Base-by-base conservation (phyloP, 2,797 vertebrate species). In the Sebastes vulpes region DNA sequence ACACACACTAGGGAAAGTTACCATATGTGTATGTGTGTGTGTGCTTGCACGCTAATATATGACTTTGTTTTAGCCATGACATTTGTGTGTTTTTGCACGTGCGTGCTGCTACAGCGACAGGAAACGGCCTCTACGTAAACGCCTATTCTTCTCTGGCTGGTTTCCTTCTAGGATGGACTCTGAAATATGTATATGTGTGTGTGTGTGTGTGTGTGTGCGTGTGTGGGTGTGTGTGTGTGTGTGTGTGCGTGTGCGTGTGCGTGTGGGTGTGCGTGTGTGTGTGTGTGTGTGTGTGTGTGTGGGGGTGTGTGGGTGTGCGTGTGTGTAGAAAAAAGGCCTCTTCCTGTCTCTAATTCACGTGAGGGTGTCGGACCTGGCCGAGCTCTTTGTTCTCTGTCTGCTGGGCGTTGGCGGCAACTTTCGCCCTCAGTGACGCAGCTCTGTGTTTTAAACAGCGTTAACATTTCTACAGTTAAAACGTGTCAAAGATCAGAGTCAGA, bases 131-230 rank as follows among this genome's bases (percentile, higher is more conserved):
- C 82, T 90, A 79, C 84, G 85, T 91, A 93, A 81, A 84, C 84
- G 83, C 86, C 95, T 92, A 96, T 95, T 96, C 95, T 96, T 95
- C 92, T 95, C 86, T 87, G 82, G 67, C 21, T 35, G 10, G 76
- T 81, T 96, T 96, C 95, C 96, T 95, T 91, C 89, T 91, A 93
- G 94, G 94, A 95, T 90, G 89, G 89, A 89, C 83, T 79, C 79
- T 58, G 76, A 88, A 95, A 89, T 86, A 72, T 82, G 82, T 86
- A 78, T 31, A 21, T 61, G 58, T 14, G 58, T 28, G 28, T 28
- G 28, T 28, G 28, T 7, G 28, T 7, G 28, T 2, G 28, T 2
- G 6, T 28, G 28, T 2, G 28, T 2, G 28, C 6, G 28, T 6
- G 28, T 1, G 28, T 2, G 28, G 2, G 28, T 2, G 28, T 2